These are phyloP conservation scores for Ophraella communa DNA, from an alignment of 2,888 invertebrate species.

Conservation along the genomic window DNA sequence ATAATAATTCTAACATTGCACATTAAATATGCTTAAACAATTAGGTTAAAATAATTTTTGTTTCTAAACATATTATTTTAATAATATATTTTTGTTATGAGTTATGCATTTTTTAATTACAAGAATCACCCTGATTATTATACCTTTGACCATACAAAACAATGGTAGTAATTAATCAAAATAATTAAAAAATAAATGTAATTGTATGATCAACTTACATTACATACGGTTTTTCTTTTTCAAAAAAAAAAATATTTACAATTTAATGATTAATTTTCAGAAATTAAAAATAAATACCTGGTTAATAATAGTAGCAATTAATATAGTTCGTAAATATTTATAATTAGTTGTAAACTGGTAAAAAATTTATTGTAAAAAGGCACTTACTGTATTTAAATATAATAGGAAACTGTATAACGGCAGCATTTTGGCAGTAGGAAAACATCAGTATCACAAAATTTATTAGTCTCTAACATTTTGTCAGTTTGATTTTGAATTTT, in stretches of 20 bases:
- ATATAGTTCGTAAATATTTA: background rate
- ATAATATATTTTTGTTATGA: too few relatives aligned
- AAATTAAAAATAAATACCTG: background rate
- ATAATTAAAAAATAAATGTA: too few relatives aligned
- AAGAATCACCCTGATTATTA: background rate
- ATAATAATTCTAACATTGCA: too few relatives aligned
- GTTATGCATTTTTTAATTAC: too few relatives aligned
- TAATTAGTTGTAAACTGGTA: constrained; percentile 1
- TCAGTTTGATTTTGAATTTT: background rate
- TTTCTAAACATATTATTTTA: too few relatives aligned
- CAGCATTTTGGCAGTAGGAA: constrained; percentile 20
- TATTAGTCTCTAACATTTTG: constrained; percentile 4
- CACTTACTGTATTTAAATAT: background rate
- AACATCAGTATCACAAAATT: constrained; percentile 19
- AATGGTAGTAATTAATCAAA: too few relatives aligned
- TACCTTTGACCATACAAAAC: too few relatives aligned
- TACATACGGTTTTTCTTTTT: background rate
- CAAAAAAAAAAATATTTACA: background rate
- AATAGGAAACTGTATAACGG: constrained; percentile 5
- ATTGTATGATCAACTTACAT: too few relatives aligned
- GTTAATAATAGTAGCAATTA: background rate
- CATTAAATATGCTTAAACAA: too few relatives aligned
- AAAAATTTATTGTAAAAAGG: constrained; percentile 4
- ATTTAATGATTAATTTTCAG: background rate
- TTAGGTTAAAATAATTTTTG: too few relatives aligned